Base-by-base conservation (phyloP, 2,113 vertebrate genomes). In the Spilogale gracilis region DNA sequence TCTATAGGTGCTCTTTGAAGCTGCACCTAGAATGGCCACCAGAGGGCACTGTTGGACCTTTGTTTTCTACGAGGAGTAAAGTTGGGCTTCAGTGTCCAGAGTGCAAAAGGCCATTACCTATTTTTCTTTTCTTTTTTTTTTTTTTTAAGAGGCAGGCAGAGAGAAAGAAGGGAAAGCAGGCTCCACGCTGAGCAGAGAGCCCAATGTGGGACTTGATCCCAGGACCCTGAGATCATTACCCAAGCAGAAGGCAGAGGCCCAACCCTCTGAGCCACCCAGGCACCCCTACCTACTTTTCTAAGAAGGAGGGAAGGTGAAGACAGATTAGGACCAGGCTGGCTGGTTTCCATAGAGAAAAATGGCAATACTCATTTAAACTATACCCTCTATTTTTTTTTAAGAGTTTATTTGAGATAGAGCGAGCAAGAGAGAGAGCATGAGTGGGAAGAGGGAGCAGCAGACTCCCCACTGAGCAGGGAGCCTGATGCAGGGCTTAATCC, bases 291-390 rank as follows among this genome's bases (percentile, higher is more conserved):
- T 94, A 1, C n/a, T 73, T 85, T n/a, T 65, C 65, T 50, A 14
- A 2, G 48, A 56, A 12, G 17, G 30, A 43, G 21, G 38, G 16
- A 74, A 87, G 18, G 23, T 78, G 30, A 94, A 60, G 71, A 83
- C 5, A 9, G 10, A 4, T 83, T 65, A 54, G 7, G 23, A 32
- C 43, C 67, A 63, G 9, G 50, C 4, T 89, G 23, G 78, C 17
- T 92, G 54, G 38, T 73, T 89, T 92, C 38, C 83, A 76, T 6
- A 52, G 54, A 5, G 48, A 85, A 65, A 91, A 94, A 92, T 91
- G 5, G 16, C 32, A 92, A 78, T 73, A 69, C 23, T 45, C 61
- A 91, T 30, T 13, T 83, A 79, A 84, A 89, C 86, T 50, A 14
- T 67, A 13, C 67, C n/a, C 32, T 30, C 13, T 27, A 2, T 10